Conservation (phyloP, 2,797 vertebrate species). For the Pristis pectinata region DNA sequence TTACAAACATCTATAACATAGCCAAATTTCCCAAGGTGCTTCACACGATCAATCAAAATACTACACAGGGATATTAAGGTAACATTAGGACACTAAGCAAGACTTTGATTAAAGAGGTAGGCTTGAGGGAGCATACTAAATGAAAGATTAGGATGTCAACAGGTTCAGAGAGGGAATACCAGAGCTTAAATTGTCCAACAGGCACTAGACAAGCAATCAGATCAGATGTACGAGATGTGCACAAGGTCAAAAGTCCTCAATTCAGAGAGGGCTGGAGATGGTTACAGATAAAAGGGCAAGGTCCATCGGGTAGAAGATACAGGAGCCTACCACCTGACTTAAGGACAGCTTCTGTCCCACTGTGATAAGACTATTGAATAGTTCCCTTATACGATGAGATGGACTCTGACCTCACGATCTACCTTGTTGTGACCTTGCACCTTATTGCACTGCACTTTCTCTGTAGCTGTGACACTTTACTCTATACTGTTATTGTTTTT, state of each 20-base stretch:
- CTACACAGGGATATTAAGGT: not conserved
- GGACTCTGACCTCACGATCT: too few relatives aligned
- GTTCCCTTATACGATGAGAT: too few relatives aligned
- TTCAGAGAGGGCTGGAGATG: not conserved
- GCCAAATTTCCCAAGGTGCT: not conserved
- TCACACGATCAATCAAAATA: not conserved
- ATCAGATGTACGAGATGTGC: not conserved
- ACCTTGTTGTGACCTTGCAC: too few relatives aligned
- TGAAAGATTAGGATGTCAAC: not conserved
- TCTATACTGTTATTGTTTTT: too few relatives aligned
- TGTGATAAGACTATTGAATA: too few relatives aligned
- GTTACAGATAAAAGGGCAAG: not conserved
- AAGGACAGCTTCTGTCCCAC: too few relatives aligned
- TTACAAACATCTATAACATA: not conserved
- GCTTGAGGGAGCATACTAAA: not conserved
- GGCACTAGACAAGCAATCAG: not conserved
- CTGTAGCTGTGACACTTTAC: too few relatives aligned
- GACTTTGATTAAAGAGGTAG: not conserved
- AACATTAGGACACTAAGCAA: not conserved
- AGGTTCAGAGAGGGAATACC: too few relatives aligned
- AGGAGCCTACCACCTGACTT: too few relatives aligned
- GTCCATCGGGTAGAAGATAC: too few relatives aligned
- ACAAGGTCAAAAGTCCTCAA: not conserved
- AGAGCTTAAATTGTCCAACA: too few relatives aligned
- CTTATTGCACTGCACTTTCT: too few relatives aligned